Evolutionary conservation across 2,888 invertebrate genomes (phyloP), one percentile per base, ranked within the genome.

Genomic region (Heliconius ethilla): DNA sequence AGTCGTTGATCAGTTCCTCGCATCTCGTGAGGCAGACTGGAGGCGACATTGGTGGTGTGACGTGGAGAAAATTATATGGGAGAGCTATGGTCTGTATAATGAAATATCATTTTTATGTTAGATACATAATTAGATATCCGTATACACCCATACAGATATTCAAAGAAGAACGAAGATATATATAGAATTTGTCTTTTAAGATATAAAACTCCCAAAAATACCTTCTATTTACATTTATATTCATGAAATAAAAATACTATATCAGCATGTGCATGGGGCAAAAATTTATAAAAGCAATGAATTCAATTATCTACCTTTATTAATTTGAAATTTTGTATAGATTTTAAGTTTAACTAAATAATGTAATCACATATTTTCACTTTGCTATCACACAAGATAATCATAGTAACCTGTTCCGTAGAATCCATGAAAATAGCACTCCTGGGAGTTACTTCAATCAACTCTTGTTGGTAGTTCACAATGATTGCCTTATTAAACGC

Each of bases 61-160:
- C 97, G 92, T 99, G 99, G 10, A 99, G 94, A 89, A 99, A 95
- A 63, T 96, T 96, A 92, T 97, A 99, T 95, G 98, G 92, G 6
- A 90, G 82, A 18, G 80, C 84, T 77, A 90, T 83, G 13, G 77
- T 82, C 91, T 91, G 40, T 11, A 55, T 7, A 10, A 59, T 40
- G 45, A 40, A 67, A n/a, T 6, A 67, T 0, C 13, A 33, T n/a
- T 59, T n/a, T 62, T n/a, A n/a, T 25, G 4, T 4, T 4, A n/a
- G n/a, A n/a, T n/a, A n/a, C n/a, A n/a, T n/a, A n/a, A 25, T 62
- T 25, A 62, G 1, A 4, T n/a, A n/a, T n/a, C n/a, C n/a, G 18
- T n/a, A n/a, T n/a, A n/a, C 7, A n/a, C n/a, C 0, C 7, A 62
- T 62, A 62, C 3, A 62, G 25, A 62, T 33, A 33, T 33, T 33